Evolutionary conservation across 1,140 invertebrate genomes (phyloP).

Genomic region (Drosophila burlai): DNA sequence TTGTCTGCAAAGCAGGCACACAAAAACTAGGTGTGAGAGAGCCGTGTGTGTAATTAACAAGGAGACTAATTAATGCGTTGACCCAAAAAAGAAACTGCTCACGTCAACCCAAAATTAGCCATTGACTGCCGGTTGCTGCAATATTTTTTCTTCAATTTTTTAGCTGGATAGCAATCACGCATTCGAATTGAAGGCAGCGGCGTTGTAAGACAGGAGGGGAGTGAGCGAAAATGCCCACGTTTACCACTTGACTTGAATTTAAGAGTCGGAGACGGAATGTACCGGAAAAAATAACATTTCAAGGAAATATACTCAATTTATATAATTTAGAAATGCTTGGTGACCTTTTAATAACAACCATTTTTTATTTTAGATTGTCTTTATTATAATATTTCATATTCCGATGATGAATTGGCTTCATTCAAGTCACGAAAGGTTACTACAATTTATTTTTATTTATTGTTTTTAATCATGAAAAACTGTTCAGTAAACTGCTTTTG

Average conservation of each 20-base stretch:
- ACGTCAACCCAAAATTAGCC: constrained; percentile 61
- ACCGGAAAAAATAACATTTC: constrained; percentile 15
- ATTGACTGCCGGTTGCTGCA: constrained; percentile 50
- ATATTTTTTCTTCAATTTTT: constrained; percentile 16
- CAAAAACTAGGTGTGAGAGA: constrained; percentile 58
- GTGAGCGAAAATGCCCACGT: constrained; percentile 23
- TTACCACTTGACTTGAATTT: constrained; percentile 17
- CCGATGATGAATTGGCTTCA: constrained; percentile 3
- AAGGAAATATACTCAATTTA: constrained; percentile 27
- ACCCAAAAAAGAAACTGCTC: constrained; percentile 68
- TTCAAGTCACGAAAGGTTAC: constrained; percentile 20
- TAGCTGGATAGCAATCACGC: constrained; percentile 44
- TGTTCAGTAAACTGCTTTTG: background rate
- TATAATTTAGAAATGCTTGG: constrained; percentile 3
- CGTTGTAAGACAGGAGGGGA: constrained; percentile 19
- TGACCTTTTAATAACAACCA: constrained; percentile 23
- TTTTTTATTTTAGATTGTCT: constrained; percentile 2
- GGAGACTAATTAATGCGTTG: constrained; percentile 78
- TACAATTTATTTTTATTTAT: background rate
- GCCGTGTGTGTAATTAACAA: constrained; percentile 58
- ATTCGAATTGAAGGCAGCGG: constrained; percentile 33
- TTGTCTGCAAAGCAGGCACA: constrained; percentile 69
- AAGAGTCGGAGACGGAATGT: constrained; percentile 3
- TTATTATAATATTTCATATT: background rate
- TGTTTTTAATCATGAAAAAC: background rate